Evolutionary conservation across 2,888 invertebrate genomes (phyloP), one percentile per base, ranked within the genome.

Genomic region (Hypsopygia costalis): DNA sequence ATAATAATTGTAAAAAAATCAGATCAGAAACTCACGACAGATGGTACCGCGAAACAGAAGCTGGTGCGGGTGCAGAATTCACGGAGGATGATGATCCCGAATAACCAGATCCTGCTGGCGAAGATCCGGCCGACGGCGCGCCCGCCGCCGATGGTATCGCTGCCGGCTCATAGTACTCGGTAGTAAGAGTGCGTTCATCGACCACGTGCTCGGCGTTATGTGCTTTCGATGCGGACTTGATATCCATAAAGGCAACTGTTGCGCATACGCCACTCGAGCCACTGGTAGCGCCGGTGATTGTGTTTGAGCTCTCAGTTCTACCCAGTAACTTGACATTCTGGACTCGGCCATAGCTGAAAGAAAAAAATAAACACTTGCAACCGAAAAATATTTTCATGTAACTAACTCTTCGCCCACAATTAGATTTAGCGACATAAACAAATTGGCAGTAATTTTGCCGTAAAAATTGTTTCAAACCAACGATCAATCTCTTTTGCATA

Each of bases 241-340:
- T 97, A 92, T 98, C 97, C 93, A 97, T 97, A 91, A 97, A 97
- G 89, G 96, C 95, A 89, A 96, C 95, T 80, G 95, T 95, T 85
- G 95, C 96, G 90, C 95, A 94, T 82, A 93, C 91, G 77, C 94
- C 92, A 83, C 91, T 90, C 83, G 88, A 80, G 68, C 82, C 81
- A 62, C 83, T 85, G 69, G 79, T 86, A 69, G 90, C 82, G 74
- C 73, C 85, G 76, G 82, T 72, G 83, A 70, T 81, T 79, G 83
- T 79, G 81, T 76, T 87, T 76, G 44, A 44, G 37, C 46, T 48
- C 44, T 89, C 90, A 75, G 80, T 81, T 83, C 87, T 82, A 81
- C 94, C 92, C 92, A 97, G 92, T 90, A 97, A 91, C 91, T 96
- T 97, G 92, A 97, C 96, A 93, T 95, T 97, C 92, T 97, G 97